Evolutionary conservation across 2,113 vertebrate species (phyloP).

Genomic region (Alouatta palliata): DNA sequence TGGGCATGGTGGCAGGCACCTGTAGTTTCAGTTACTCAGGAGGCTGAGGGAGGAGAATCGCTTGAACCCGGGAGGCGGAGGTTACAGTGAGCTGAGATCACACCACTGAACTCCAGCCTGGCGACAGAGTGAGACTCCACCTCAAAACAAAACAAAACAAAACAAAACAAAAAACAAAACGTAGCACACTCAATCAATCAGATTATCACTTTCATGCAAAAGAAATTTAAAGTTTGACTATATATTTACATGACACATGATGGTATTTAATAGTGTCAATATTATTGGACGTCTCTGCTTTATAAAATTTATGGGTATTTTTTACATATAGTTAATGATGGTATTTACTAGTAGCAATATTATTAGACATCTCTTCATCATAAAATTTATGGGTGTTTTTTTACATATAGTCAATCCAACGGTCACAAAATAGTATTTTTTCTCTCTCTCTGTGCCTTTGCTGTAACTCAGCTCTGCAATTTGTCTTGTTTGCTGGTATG

Average conservation of each 20-base stretch:
- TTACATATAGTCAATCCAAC: neutral
- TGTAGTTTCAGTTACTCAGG: too few species aligned
- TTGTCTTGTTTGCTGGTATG: neutral
- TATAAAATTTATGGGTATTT: neutral
- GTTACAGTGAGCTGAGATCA: too few species aligned
- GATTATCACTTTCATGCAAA: conserved; percentile 19
- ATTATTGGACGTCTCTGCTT: neutral
- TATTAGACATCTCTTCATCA: neutral
- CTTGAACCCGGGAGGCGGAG: too few species aligned
- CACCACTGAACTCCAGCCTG: too few species aligned
- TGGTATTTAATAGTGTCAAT: neutral
- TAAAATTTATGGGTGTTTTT: neutral
- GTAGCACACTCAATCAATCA: neutral
- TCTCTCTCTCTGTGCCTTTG: neutral
- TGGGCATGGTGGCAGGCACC: too few species aligned
- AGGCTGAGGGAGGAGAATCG: too few species aligned
- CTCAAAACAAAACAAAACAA: too few species aligned
- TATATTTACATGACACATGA: neutral
- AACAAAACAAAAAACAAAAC: too few species aligned
- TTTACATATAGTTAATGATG: neutral
- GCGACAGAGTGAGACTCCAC: too few species aligned
- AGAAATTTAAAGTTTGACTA: neutral
- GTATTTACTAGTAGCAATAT: neutral
- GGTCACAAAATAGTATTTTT: neutral
- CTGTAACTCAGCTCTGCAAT: neutral